Conservation (phyloP, 2,797 vertebrate genomes). For the Ptychadena robeensis region DNA sequence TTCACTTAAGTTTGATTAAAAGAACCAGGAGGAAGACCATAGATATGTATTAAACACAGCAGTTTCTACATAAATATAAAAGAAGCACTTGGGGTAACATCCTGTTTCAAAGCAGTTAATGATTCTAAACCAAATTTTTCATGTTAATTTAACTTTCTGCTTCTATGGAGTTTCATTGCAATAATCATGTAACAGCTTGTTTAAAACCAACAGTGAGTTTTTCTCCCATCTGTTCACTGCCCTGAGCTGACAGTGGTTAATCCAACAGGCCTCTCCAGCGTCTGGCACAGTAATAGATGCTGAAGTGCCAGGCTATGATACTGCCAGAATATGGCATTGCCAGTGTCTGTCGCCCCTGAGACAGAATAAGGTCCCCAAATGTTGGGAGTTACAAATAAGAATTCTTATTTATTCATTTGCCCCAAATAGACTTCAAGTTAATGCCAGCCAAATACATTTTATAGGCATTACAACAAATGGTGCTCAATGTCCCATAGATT, state of each 20-base stretch:
- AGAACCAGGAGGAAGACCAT: neutral
- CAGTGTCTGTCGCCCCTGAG: constrained; percentile 2
- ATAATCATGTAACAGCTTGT: constrained; percentile 47
- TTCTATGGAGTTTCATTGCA: constrained; percentile 19
- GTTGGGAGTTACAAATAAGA: constrained; percentile 4
- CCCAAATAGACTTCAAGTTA: too few relatives aligned
- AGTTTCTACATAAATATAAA: neutral
- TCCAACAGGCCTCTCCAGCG: constrained; percentile 42
- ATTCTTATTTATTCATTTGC: too few relatives aligned
- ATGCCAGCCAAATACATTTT: too few relatives aligned
- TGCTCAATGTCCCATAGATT: too few relatives aligned
- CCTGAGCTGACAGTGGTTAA: constrained; percentile 43
- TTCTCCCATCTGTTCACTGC: constrained; percentile 57
- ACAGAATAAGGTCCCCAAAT: neutral
- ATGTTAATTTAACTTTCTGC: constrained; percentile 15
- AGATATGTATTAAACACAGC: neutral
- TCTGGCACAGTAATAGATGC: constrained; percentile 39
- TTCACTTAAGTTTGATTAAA: neutral
- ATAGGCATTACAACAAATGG: too few relatives aligned
- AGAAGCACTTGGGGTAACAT: neutral
- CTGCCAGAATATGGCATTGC: constrained; percentile 20
- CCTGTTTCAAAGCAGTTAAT: constrained; percentile 16
- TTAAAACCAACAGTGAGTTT: constrained; percentile 51
- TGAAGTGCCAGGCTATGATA: constrained; percentile 11
- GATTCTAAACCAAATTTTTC: neutral